Conservation (phyloP, 2,797 vertebrate genomes). For the Cygnus olor region DNA sequence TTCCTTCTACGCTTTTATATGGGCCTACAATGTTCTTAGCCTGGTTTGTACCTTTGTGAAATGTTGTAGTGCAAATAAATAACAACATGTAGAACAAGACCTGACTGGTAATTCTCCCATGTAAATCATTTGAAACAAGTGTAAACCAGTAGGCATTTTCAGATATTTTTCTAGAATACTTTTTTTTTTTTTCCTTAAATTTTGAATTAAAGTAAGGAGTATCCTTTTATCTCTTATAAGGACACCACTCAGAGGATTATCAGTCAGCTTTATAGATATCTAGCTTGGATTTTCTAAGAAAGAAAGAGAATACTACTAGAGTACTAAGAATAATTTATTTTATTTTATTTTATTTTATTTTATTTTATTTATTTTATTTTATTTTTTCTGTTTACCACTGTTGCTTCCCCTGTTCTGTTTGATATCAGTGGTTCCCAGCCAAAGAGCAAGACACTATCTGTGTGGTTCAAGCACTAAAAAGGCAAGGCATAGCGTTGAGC, state of each 20-base stretch:
- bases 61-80: background rate
- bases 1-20: background rate
- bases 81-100: background rate
- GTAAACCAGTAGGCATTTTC: background rate
- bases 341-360: too few relatives aligned
- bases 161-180: background rate
- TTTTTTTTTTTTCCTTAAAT: background rate
- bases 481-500: background rate
- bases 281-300: background rate
- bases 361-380: too few relatives aligned
- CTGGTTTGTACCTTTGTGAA: background rate
- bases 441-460: background rate
- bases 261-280: background rate
- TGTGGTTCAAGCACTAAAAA: background rate
- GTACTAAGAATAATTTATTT: rapidly evolving
- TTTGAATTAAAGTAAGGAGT: background rate
- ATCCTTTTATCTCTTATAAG: background rate
- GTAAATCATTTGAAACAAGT: background rate
- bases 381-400: background rate
- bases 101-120: background rate
- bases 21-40: background rate
- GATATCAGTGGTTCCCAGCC: background rate
- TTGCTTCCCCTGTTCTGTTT: background rate
- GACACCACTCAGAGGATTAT: background rate
- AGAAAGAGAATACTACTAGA: background rate